Conservation (phyloP, 2,888 invertebrate species). For the Eumacrocentrus americanus region DNA sequence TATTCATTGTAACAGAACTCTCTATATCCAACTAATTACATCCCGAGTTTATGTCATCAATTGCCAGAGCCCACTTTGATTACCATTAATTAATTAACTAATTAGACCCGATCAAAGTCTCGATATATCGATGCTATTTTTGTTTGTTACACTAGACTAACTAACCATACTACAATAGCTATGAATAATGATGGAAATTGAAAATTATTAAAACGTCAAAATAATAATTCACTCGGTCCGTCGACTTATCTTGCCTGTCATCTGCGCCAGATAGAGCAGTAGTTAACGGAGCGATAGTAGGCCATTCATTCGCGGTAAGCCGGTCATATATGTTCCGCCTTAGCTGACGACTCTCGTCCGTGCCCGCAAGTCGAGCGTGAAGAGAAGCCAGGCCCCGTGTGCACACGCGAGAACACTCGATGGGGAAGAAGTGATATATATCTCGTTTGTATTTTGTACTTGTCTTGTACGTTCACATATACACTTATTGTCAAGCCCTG, state of each 20-base stretch:
- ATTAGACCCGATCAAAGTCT: background rate
- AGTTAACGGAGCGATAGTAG: slow-evolving; percentile 26
- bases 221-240: background rate
- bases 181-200: no score
- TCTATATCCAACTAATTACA: background rate
- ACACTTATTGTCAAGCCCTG: background rate
- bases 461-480: background rate
- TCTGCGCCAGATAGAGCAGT: slow-evolving; percentile 10
- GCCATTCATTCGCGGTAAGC: slow-evolving; percentile 25
- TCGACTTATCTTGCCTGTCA: slow-evolving; percentile 2
- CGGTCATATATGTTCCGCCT: slow-evolving; percentile 18
- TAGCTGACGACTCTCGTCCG: background rate
- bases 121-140: background rate
- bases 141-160: background rate
- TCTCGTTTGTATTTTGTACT: slow-evolving; percentile 8
- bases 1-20: background rate
- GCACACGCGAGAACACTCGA: slow-evolving; percentile 5
- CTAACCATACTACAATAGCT: no score
- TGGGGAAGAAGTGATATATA: background rate
- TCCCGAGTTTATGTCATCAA: background rate
- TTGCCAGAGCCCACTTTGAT: background rate
- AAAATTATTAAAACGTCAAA: background rate
- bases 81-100: background rate
- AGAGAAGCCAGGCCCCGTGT: slow-evolving; percentile 1
- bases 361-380: slow-evolving; percentile 8